These are phyloP conservation scores for Allacma fusca DNA, from an alignment of 2,888 invertebrate species.

Conservation along the genomic window DNA sequence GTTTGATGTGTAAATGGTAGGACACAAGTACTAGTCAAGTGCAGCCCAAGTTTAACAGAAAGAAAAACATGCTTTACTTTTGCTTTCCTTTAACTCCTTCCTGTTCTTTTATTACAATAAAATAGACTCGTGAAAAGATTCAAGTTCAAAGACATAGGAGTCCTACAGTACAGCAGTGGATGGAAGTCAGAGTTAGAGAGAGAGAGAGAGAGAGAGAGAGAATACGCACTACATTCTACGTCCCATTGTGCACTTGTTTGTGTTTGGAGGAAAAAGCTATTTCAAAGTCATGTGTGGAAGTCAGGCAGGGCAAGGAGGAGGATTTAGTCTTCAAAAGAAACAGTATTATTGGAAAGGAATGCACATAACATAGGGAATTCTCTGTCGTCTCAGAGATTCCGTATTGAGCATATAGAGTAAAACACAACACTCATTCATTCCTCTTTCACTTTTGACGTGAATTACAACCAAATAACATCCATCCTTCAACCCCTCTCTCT, in stretches of 20 bases:
- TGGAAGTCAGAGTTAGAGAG: neutral
- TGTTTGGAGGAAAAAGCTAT: neutral
- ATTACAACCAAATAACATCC: slow-evolving; percentile 25
- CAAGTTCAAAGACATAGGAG: neutral
- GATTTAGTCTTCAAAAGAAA: slow-evolving; percentile 16
- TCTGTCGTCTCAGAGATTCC: neutral
- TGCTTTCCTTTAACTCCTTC: neutral
- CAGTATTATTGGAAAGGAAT: neutral
- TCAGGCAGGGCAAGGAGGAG: neutral
- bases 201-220: too few relatives aligned
- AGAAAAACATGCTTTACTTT: slow-evolving; percentile 4
- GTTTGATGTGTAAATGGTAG: too few relatives aligned
- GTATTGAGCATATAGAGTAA: neutral
- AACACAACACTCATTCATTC: slow-evolving; percentile 17
- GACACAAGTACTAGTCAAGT: too few relatives aligned
- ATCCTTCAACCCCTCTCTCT: slow-evolving; percentile 5
- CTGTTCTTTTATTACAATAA: neutral
- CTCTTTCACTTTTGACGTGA: slow-evolving; percentile 23
- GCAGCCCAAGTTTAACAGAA: neutral
- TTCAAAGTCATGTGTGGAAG: neutral
- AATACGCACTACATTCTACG: neutral
- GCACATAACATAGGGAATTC: neutral
- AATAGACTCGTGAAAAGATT: neutral
- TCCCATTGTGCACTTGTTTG: neutral
- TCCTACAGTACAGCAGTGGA: neutral